phyloP scores from a whole-genome alignment of 2,888 invertebrate genomes.

The Odontocolon sp. region DNA sequence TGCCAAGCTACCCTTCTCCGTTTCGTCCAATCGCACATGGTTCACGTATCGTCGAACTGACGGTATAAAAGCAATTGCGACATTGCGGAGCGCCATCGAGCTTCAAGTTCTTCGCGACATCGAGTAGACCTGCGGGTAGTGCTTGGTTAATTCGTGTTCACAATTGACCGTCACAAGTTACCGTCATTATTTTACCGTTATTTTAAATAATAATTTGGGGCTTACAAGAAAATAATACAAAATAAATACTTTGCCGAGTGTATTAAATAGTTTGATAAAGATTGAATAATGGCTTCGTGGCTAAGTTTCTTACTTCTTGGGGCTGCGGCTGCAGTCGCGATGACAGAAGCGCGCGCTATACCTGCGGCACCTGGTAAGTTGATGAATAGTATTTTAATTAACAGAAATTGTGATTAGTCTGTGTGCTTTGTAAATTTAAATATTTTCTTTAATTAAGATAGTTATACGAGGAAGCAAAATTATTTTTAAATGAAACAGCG shows the following conservation, averaged over 20 bases:
- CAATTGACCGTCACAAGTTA: not conserved
- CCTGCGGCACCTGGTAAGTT: slow-evolving; percentile 69
- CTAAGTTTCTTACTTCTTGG: slow-evolving; percentile 72
- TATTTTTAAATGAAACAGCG: too few species aligned
- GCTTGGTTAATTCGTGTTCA: slow-evolving; percentile 25
- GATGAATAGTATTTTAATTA: not conserved
- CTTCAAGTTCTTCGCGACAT: slow-evolving; percentile 59
- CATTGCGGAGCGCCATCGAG: slow-evolving; percentile 64
- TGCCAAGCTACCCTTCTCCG: slow-evolving; percentile 40
- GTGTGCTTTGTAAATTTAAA: too few species aligned
- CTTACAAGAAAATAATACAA: too few species aligned
- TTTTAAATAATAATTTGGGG: not conserved
- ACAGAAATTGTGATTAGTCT: too few species aligned
- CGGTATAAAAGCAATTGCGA: slow-evolving; percentile 77
- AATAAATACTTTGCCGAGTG: too few species aligned
- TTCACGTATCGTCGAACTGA: slow-evolving; percentile 21
- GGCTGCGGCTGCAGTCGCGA: slow-evolving; percentile 81
- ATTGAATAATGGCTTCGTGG: slow-evolving; percentile 64
- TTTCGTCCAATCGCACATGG: slow-evolving; percentile 49
- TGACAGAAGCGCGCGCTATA: slow-evolving; percentile 71
- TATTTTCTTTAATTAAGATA: too few species aligned
- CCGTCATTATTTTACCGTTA: not conserved
- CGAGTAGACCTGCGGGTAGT: slow-evolving; percentile 36
- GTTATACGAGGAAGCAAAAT: too few species aligned
- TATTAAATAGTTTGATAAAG: not conserved